These are phyloP conservation scores for Parasteatoda tepidariorum DNA, from an alignment of 1,140 invertebrate genomes.

Conservation along the genomic window DNA sequence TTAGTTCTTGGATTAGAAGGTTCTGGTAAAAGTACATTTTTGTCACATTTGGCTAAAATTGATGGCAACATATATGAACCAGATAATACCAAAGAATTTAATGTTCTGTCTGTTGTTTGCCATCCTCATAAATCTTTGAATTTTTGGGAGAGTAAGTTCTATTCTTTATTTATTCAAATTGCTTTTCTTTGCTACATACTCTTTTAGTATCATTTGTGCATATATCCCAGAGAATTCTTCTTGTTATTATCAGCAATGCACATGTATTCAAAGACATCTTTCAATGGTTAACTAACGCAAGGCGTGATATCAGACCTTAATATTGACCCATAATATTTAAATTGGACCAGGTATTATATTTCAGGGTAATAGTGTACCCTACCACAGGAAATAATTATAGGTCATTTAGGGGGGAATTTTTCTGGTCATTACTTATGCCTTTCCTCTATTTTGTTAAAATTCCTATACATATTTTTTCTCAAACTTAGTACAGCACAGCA, in stretches of 20 bases:
- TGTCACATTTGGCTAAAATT: neutral
- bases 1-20: slow-evolving; percentile 20
- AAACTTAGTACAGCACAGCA: too few relatives aligned
- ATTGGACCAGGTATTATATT: neutral
- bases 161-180: neutral
- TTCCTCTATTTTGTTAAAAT: neutral
- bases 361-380: too few relatives aligned
- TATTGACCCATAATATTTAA: too few relatives aligned
- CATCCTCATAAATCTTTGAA: slow-evolving; percentile 72
- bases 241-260: neutral
- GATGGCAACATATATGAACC: neutral
- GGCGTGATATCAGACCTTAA: too few relatives aligned
- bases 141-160: slow-evolving; percentile 73
- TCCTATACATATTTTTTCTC: too few relatives aligned
- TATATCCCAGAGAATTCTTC: neutral
- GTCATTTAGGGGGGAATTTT: neutral
- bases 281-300: too few relatives aligned
- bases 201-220: neutral
- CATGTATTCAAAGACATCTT: neutral
- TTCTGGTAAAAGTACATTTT: slow-evolving; percentile 38
- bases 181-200: neutral
- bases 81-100: slow-evolving; percentile 5
- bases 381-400: too few relatives aligned
- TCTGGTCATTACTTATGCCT: neutral
- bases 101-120: neutral